Evolutionary conservation across 2,888 invertebrate genomes (phyloP).

Genomic region (Seira ritae): DNA sequence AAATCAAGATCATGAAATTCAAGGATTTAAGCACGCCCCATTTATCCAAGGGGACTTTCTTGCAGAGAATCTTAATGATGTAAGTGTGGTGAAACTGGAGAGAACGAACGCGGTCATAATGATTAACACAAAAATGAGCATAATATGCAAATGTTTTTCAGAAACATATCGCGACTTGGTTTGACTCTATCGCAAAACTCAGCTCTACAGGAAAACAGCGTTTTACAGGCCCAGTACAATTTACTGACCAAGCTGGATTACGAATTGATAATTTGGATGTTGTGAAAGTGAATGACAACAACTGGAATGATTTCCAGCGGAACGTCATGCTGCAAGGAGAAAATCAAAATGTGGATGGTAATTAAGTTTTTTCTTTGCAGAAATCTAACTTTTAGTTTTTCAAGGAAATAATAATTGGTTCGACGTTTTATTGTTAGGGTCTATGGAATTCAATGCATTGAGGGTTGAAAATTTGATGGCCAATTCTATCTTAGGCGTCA

Average conservation of each 20-base stretch:
- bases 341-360: constrained; percentile 65
- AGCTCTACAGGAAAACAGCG: constrained; percentile 30
- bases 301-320: constrained; percentile 63
- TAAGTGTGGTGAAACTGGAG: neutral
- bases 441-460: constrained; percentile 32
- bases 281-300: constrained; percentile 30
- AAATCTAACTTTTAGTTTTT: too few species aligned
- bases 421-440: constrained; percentile 13
- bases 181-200: constrained; percentile 52
- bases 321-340: constrained; percentile 54
- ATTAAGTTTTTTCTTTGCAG: neutral
- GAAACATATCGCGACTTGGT: constrained; percentile 64
- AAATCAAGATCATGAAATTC: constrained; percentile 32
- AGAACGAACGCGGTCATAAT: neutral
- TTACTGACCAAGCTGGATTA: constrained; percentile 19
- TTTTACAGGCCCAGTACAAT: constrained; percentile 46
- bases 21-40: constrained; percentile 61
- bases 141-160: constrained; percentile 18
- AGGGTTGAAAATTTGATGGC: constrained; percentile 39
- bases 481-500: constrained; percentile 51
- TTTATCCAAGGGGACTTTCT: constrained; percentile 33
- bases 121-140: neutral
- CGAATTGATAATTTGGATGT: constrained; percentile 29
- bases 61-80: constrained; percentile 26
- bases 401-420: neutral